Base-by-base conservation (phyloP, 2,888 invertebrate species). In the Sclerodermus sp. region DNA sequence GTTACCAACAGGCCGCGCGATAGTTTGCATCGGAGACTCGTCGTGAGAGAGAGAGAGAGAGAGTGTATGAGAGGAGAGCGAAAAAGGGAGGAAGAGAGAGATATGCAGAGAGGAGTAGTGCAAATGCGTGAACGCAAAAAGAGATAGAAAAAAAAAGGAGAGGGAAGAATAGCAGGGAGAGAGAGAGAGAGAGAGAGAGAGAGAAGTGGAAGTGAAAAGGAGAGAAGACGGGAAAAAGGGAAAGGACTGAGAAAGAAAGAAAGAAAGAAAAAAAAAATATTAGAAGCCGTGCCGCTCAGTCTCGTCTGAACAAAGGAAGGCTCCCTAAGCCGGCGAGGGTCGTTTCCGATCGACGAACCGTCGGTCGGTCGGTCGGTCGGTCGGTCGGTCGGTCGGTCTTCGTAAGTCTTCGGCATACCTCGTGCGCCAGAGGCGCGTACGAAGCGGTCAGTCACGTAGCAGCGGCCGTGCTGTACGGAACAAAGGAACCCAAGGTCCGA, bases 1-100 rank as follows among this genome's bases (percentile, higher is more conserved):
- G 71, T 72, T 71, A 71, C 70, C 67, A 71, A 70, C 69, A 71
- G 71, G 66, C 66, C 67, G 70, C 70, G 70, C 67, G 64, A 69
- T 58, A 59, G 69, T 62, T 70, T 63, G 62, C 56, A 67, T 60
- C 55, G 62, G 42, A 45, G 51, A 42, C 54, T 44, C 44, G 53
- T 45, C 40, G 48, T 34, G 29, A n/a, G 17, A 17, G n/a, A 39
- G 41, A 34, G 40, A 37, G 36, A 14, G 42, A 23, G 41, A 30
- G 50, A 29, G 30, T 10, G 15, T 14, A 29, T 15, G 38, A 18
- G 18, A 14, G n/a, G 8, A 16, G 37, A 10, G 37, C 14, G 45
- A 34, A 30, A 10, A 18, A 40, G 43, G 44, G 40, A 48, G 45
- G 23, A 40, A 29, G 42, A 36, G 47, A 46, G 29, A 16, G 41